Percentiles rank a stretch among this genome's conserved stretches.
Evolutionary conservation across 2,888 invertebrate genomes (phyloP).

Genomic region (Villa cingulata): DNA sequence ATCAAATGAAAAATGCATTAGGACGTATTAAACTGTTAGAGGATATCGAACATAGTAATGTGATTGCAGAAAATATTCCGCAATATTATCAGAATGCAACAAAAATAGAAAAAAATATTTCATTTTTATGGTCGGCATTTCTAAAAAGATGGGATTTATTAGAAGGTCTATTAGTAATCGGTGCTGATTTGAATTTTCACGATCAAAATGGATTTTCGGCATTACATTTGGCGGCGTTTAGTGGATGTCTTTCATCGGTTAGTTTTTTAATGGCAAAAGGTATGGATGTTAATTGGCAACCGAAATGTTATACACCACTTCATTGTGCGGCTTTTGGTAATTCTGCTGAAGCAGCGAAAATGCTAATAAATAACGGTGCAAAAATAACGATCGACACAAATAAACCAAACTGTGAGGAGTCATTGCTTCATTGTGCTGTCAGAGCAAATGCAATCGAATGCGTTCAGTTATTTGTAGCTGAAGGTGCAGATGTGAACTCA

Average conservation of each 20-base stretch:
- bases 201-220: slow-evolving; percentile 63
- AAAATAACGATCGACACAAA: slow-evolving; percentile 53
- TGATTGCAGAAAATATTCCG: slow-evolving; percentile 43
- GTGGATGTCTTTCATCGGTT: slow-evolving; percentile 59
- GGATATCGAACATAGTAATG: slow-evolving; percentile 56
- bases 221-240: slow-evolving; percentile 63
- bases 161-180: slow-evolving; percentile 47
- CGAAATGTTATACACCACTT: slow-evolving; percentile 64
- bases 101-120: slow-evolving; percentile 54
- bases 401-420: slow-evolving; percentile 56
- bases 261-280: slow-evolving; percentile 54
- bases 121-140: slow-evolving; percentile 62
- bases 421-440: slow-evolving; percentile 71
- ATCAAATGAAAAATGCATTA: slow-evolving; percentile 56
- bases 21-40: slow-evolving; percentile 56
- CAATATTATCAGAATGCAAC: slow-evolving; percentile 42
- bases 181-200: slow-evolving; percentile 55
- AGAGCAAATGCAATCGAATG: slow-evolving; percentile 73
- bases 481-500: slow-evolving; percentile 62
- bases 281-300: slow-evolving; percentile 52
- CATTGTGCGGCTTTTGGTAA: slow-evolving; percentile 86
- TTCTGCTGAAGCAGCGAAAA: slow-evolving; percentile 62
- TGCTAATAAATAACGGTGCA: slow-evolving; percentile 59
- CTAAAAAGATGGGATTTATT: slow-evolving; percentile 54
- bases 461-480: slow-evolving; percentile 56